Conservation (phyloP, 2,797 vertebrate genomes). For the Mionectes olivaceus region DNA sequence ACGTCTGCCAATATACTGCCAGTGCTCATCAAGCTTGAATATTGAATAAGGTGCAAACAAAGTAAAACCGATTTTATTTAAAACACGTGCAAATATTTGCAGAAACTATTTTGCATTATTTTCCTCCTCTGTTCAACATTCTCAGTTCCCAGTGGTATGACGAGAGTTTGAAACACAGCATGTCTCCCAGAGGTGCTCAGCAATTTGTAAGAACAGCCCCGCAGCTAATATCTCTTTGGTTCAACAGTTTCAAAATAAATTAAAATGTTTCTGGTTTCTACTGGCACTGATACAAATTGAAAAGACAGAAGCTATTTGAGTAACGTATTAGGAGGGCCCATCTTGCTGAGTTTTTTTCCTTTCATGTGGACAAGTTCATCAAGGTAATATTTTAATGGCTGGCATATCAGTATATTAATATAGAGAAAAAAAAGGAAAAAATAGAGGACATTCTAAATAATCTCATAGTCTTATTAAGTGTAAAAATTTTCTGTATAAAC, state of each 20-base stretch:
- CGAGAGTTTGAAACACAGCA: not conserved
- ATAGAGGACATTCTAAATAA: not conserved
- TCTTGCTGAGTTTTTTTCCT: not conserved
- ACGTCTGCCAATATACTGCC: slow-evolving; percentile 3
- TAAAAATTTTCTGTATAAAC: not conserved
- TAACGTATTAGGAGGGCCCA: not conserved
- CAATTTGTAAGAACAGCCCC: slow-evolving; percentile 57
- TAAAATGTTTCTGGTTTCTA: slow-evolving; percentile 33
- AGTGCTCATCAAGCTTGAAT: not conserved
- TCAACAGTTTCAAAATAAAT: slow-evolving; percentile 47
- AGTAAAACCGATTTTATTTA: slow-evolving; percentile 20
- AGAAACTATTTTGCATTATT: slow-evolving; percentile 36
- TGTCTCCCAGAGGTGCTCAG: slow-evolving; percentile 35
- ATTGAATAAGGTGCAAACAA: slow-evolving; percentile 18
- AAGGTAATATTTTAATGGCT: not conserved
- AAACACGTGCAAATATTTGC: slow-evolving; percentile 25
- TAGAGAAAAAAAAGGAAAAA: not conserved
- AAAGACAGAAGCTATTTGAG: not conserved
- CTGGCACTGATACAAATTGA: not conserved
- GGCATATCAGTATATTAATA: not conserved
- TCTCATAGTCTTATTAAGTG: not conserved
- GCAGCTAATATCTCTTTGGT: slow-evolving; percentile 32
- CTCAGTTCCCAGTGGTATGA: not conserved
- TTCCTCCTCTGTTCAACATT: slow-evolving; percentile 26
- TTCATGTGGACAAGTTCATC: not conserved